Conservation (phyloP, 2,113 vertebrate genomes). For the Tretioscincus oriximinensis region DNA sequence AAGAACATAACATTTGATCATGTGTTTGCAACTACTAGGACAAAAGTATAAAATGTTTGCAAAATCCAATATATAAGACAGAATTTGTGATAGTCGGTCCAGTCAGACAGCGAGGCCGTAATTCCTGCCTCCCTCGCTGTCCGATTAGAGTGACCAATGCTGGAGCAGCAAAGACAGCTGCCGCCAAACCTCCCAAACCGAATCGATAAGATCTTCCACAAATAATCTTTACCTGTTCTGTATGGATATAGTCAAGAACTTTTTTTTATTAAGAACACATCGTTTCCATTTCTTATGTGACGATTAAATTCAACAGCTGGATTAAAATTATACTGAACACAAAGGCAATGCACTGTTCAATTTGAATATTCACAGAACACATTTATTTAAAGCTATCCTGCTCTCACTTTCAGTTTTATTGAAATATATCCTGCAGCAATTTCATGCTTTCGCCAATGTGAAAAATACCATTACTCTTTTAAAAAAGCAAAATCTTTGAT, state of each 20-base stretch:
- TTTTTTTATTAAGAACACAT: background rate
- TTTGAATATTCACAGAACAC: background rate
- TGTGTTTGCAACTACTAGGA: too few relatives aligned
- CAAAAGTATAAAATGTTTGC: too few relatives aligned
- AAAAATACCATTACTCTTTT: background rate
- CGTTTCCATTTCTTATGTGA: background rate
- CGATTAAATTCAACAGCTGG: background rate
- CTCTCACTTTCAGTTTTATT: background rate
- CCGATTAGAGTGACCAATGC: too few relatives aligned
- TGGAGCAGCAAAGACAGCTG: too few relatives aligned
- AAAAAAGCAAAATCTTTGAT: too few relatives aligned
- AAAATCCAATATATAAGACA: too few relatives aligned
- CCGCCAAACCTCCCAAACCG: too few relatives aligned
- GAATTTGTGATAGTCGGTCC: too few relatives aligned
- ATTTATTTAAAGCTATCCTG: slow-evolving; percentile 19
- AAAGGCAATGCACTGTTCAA: slow-evolving; percentile 19
- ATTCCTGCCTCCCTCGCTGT: too few relatives aligned
- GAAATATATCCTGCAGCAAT: background rate
- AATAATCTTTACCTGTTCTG: slow-evolving; percentile 25
- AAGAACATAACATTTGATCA: too few relatives aligned
- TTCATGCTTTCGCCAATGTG: background rate
- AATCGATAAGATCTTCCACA: background rate
- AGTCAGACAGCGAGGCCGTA: too few relatives aligned
- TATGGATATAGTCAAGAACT: background rate
- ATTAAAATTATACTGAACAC: background rate